Conservation (phyloP, 1,140 invertebrate genomes). For the Choristoneura fumiferana region DNA sequence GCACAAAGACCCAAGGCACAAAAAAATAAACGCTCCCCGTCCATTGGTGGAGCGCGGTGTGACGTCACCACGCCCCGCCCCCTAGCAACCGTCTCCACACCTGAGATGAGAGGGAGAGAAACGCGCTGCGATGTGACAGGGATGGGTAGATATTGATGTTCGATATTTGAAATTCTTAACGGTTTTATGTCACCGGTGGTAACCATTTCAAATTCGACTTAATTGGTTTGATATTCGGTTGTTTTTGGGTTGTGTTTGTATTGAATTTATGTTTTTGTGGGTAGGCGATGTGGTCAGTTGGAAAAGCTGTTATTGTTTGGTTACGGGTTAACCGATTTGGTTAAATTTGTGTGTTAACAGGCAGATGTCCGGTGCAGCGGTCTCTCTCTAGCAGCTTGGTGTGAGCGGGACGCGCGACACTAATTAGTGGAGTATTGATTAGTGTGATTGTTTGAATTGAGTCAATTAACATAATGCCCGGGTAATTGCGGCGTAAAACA, state of each 20-base stretch:
- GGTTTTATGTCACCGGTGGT: conserved; percentile 18
- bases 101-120: conserved; percentile 63
- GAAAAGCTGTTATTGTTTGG: conserved; percentile 77
- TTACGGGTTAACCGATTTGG: conserved; percentile 76
- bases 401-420: conserved; percentile 28
- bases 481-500: conserved; percentile 11
- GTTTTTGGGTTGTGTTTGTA: conserved; percentile 19
- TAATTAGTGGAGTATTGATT: conserved; percentile 60
- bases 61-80: conserved; percentile 67
- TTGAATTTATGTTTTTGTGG: conserved; percentile 33
- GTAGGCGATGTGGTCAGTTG: conserved; percentile 53
- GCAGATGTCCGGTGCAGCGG: conserved; percentile 57
- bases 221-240: neutral
- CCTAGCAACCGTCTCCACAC: conserved; percentile 64
- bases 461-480: conserved; percentile 32
- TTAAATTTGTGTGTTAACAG: conserved; percentile 75
- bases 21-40: conserved; percentile 30
- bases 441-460: conserved; percentile 41
- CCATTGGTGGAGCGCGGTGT: conserved; percentile 52
- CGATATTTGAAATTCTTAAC: conserved; percentile 22
- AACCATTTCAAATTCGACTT: conserved; percentile 21
- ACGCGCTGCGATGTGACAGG: conserved; percentile 42
- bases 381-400: conserved; percentile 33
- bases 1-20: conserved; percentile 12
- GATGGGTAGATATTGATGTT: conserved; percentile 57